Evolutionary conservation across 2,888 invertebrate species (phyloP).

Genomic region (Bombylius discolor): DNA sequence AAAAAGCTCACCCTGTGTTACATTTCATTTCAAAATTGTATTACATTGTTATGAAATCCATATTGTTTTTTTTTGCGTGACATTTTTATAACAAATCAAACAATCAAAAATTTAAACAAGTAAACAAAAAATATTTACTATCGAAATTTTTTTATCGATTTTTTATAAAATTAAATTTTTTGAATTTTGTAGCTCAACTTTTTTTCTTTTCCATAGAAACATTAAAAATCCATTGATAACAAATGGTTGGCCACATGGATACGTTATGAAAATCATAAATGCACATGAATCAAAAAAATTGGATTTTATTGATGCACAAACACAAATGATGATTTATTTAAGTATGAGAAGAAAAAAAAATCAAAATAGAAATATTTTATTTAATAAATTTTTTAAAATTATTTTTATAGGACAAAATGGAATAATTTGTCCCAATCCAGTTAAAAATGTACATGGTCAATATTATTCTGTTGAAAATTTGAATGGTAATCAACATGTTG

Average conservation of each 20-base stretch:
- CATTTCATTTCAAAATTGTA: no score
- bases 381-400: background rate
- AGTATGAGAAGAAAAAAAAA: constrained; percentile 36
- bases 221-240: constrained; percentile 48
- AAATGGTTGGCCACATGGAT: constrained; percentile 45
- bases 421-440: constrained; percentile 55
- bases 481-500: constrained; percentile 44
- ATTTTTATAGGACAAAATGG: constrained; percentile 41
- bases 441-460: constrained; percentile 52
- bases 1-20: no score
- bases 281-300: constrained; percentile 61
- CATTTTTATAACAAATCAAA: no score
- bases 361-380: no score
- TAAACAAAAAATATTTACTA: no score
- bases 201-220: constrained; percentile 25
- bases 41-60: no score
- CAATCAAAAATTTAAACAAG: no score
- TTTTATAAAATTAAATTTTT: background rate
- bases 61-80: no score
- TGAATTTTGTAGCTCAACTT: background rate
- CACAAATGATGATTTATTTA: constrained; percentile 55
- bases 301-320: constrained; percentile 59
- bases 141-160: no score
- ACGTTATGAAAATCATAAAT: constrained; percentile 74
- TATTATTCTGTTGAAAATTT: constrained; percentile 45